Conservation (phyloP, 2,797 vertebrate genomes). For the Danio albolineatus region DNA sequence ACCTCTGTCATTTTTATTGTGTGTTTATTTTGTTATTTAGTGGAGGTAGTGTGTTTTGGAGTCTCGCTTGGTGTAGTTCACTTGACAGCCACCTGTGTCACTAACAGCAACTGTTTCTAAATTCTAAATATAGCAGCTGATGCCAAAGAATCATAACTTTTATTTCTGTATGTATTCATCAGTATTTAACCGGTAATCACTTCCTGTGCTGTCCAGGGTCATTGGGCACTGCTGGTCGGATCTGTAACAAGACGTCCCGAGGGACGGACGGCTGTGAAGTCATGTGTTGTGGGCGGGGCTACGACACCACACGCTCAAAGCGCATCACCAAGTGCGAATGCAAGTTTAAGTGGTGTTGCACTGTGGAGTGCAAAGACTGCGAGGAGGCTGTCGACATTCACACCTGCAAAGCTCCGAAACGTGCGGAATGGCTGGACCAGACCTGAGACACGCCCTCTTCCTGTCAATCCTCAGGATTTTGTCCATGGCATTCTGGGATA, state of each 20-base stretch:
- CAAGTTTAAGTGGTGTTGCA: conserved; percentile 99
- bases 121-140: no score
- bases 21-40: no score
- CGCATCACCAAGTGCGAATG: conserved; percentile 97
- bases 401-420: conserved; percentile 96
- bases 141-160: neutral
- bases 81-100: no score
- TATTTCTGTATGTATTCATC: neutral
- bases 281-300: conserved; percentile 98
- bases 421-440: conserved; percentile 83
- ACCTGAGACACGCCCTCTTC: conserved; percentile 72
- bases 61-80: no score
- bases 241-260: conserved; percentile 91
- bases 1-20: no score
- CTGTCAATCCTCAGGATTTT: conserved; percentile 71
- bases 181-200: neutral
- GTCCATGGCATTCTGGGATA: conserved; percentile 82
- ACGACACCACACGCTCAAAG: conserved; percentile 93
- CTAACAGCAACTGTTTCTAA: no score
- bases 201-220: conserved; percentile 81
- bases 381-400: conserved; percentile 96
- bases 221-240: conserved; percentile 91
- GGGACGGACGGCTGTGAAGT: conserved; percentile 97
- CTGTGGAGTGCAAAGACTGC: conserved; percentile 97
- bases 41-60: no score